These are phyloP conservation scores for Remorina albescens DNA, from an alignment of 2,797 vertebrate species.

Conservation along the genomic window DNA sequence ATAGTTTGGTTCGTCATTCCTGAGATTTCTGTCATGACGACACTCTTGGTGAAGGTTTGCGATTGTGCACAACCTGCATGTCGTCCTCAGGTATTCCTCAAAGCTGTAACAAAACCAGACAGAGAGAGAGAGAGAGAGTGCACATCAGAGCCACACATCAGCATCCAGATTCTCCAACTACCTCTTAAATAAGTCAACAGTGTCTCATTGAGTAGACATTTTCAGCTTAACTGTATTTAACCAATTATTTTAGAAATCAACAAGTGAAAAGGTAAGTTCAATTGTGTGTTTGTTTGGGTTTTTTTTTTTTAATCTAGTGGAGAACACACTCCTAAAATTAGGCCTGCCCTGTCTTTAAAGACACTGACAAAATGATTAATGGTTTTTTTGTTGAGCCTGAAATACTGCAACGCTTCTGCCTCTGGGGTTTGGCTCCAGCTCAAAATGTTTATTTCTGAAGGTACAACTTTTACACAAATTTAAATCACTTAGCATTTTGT, in stretches of 20 bases:
- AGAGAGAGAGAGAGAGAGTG: too few species aligned
- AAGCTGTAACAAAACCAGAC: neutral
- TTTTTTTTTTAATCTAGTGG: conserved; percentile 11
- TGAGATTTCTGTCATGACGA: neutral
- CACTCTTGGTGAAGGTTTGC: neutral
- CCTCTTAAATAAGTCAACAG: conserved; percentile 6
- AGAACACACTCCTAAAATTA: conserved; percentile 62
- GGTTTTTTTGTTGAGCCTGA: conserved; percentile 38
- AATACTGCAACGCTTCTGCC: conserved; percentile 22
- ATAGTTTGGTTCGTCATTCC: neutral
- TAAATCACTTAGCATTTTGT: conserved; percentile 15
- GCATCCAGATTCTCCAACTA: conserved; percentile 21
- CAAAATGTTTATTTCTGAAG: conserved; percentile 19
- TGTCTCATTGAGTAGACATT: conserved; percentile 22
- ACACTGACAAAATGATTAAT: conserved; percentile 66
- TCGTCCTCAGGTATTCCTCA: neutral
- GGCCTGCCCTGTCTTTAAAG: conserved; percentile 48
- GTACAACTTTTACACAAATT: conserved; percentile 16
- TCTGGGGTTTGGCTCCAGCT: conserved; percentile 24
- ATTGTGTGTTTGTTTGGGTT: conserved; percentile 3
- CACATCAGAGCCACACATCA: conserved; percentile 12
- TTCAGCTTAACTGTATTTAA: conserved; percentile 13
- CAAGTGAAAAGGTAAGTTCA: conserved; percentile 3
- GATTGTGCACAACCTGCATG: neutral
- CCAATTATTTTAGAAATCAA: neutral